These are phyloP conservation scores for Machimus rusticus DNA, from an alignment of 2,888 invertebrate species.

Conservation along the genomic window DNA sequence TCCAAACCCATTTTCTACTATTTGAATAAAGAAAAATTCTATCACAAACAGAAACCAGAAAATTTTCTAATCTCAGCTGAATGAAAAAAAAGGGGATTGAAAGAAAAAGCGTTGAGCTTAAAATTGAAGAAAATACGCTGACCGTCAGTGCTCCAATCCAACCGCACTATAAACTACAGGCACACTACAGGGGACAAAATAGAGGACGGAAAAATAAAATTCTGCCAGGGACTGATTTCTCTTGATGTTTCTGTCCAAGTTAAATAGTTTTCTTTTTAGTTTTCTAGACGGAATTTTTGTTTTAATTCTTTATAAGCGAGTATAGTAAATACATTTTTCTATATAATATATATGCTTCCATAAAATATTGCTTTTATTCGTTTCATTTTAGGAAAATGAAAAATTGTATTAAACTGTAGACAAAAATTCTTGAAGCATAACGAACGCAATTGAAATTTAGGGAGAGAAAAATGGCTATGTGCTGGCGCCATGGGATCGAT, in stretches of 20 bases:
- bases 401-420: neutral
- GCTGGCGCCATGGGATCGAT: neutral
- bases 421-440: neutral
- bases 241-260: neutral
- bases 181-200: neutral
- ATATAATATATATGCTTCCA: neutral
- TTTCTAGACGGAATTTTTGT: neutral
- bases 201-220: neutral
- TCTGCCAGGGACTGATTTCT: neutral
- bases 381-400: neutral
- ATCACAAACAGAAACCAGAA: neutral
- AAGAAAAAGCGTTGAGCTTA: neutral
- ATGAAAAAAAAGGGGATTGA: neutral
- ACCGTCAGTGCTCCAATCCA: neutral
- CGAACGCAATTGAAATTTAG: neutral
- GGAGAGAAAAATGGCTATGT: neutral
- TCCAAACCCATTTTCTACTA: neutral
- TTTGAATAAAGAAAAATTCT: neutral
- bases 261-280: neutral
- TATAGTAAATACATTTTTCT: neutral
- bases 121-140: neutral
- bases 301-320: neutral
- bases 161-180: neutral
- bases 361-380: neutral
- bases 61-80: neutral